These are phyloP conservation scores for Tetramorium simillimum DNA, from an alignment of 1,140 invertebrate genomes.

Conservation along the genomic window DNA sequence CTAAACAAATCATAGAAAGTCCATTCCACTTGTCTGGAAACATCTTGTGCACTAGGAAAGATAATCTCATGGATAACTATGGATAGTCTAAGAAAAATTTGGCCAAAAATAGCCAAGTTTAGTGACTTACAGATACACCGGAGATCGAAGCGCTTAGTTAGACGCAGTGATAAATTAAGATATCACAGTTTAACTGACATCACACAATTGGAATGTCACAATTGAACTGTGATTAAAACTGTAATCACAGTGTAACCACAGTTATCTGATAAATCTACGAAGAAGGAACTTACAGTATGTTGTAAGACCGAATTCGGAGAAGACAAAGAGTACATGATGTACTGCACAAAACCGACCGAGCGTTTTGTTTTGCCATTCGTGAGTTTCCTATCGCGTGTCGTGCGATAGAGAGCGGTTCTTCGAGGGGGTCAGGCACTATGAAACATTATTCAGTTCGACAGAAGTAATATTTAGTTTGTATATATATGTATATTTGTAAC, in stretches of 20 bases:
- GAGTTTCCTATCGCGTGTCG: conserved; percentile 62
- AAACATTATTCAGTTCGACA: conserved; percentile 68
- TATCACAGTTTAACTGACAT: neutral
- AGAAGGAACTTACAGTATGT: conserved; percentile 50
- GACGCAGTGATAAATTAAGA: neutral
- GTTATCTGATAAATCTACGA: conserved; percentile 44
- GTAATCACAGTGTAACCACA: conserved; percentile 47
- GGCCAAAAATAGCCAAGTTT: conserved; percentile 69
- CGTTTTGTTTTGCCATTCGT: conserved; percentile 69
- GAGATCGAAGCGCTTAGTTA: conserved; percentile 65
- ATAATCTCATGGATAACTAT: conserved; percentile 52
- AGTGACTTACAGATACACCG: conserved; percentile 64
- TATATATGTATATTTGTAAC: conserved; percentile 78
- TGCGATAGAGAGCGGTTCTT: conserved; percentile 46
- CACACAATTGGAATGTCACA: conserved; percentile 15
- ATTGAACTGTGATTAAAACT: conserved; percentile 47
- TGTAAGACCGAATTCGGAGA: conserved; percentile 51
- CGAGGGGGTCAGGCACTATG: conserved; percentile 51
- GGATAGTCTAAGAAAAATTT: conserved; percentile 69
- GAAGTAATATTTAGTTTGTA: conserved; percentile 75
- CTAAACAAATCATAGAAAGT: conserved; percentile 75
- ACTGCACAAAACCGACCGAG: conserved; percentile 71
- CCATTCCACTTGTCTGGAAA: conserved; percentile 80
- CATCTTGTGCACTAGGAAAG: conserved; percentile 68
- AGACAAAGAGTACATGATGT: conserved; percentile 69